phyloP scores from a whole-genome alignment of 2,113 vertebrate species.

The Prinia subflava region DNA sequence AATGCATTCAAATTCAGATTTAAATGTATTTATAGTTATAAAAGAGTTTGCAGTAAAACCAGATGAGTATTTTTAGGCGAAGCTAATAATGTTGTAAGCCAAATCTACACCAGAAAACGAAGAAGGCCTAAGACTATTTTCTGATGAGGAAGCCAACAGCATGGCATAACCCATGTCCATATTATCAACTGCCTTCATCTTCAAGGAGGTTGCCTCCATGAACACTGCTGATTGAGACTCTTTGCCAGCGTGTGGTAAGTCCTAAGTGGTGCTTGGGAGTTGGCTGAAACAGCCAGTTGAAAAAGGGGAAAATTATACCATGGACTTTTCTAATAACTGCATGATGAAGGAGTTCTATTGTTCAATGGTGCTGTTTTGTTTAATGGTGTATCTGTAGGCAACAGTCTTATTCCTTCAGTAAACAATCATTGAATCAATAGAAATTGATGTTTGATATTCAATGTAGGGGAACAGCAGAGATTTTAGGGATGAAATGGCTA shows the following conservation, averaged over 20 bases:
- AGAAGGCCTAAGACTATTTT: neutral
- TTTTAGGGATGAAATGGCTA: neutral
- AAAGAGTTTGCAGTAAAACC: neutral
- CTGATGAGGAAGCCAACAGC: neutral
- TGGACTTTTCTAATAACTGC: neutral
- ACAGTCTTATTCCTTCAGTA: neutral
- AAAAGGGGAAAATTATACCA: neutral
- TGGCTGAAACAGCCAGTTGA: neutral
- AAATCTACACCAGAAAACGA: neutral
- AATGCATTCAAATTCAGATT: neutral
- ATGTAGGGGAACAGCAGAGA: neutral
- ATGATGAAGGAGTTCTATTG: neutral
- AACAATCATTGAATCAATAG: neutral
- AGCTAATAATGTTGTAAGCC: neutral
- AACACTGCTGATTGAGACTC: neutral
- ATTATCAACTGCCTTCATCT: neutral
- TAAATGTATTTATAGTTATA: neutral
- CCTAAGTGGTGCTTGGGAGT: neutral
- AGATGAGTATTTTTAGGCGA: neutral
- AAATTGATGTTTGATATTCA: neutral
- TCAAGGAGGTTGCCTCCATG: neutral
- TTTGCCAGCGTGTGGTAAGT: neutral
- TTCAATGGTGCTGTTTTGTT: neutral
- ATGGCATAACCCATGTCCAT: neutral
- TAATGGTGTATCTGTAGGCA: neutral